Base-by-base conservation (phyloP, 2,113 vertebrate genomes). In the Brachyhypopomus gauderio region DNA sequence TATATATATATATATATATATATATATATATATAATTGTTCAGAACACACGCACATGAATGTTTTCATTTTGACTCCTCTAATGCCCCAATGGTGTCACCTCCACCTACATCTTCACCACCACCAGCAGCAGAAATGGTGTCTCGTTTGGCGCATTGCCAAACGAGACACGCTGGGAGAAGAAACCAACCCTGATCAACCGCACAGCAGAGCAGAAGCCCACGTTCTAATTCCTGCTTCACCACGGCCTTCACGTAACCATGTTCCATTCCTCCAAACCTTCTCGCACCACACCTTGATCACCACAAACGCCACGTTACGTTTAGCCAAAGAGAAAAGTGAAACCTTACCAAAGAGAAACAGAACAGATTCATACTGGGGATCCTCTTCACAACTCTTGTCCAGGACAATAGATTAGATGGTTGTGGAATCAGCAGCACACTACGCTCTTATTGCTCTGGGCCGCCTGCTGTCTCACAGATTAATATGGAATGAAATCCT, bases 291-390 rank as follows among this genome's bases (percentile, higher is more conserved):
- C 23, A 48, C 74, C 60, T 27, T 55, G 12, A 52, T 23, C 62
- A 30, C 30, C 30, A 3, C 30, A 3, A 30, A 30, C 20, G 20
- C 12, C 23, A 17, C 27, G 16, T 55, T 23, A 36, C 17, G 34
- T 78, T 36, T 70, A 19, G 36, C 16, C 71, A n/a, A 55, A 79
- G 80, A 72, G 0, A n/a, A 66, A 73, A 62, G n/a, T 12, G 5
- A 20, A 58, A 34, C 92, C 96, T 96, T 94, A 98, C 96, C 96
- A 98, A 89, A 7, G 97, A 97, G 88, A 98, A 96, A 91, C 97
- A 98, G 93, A 98, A 98, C 74, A 98, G 95, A 88, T 97, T 98
- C 97, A 98, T 98, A 85, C 81, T 92, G 89, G 48, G 78, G 76
- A 20, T 72, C 64, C 62, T 74, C 80, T 86, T 63, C 83, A 45